Conservation (phyloP, 30 jellyfish, hydroid and myxozoan genomes). For the Aurelia sp. region DNA sequence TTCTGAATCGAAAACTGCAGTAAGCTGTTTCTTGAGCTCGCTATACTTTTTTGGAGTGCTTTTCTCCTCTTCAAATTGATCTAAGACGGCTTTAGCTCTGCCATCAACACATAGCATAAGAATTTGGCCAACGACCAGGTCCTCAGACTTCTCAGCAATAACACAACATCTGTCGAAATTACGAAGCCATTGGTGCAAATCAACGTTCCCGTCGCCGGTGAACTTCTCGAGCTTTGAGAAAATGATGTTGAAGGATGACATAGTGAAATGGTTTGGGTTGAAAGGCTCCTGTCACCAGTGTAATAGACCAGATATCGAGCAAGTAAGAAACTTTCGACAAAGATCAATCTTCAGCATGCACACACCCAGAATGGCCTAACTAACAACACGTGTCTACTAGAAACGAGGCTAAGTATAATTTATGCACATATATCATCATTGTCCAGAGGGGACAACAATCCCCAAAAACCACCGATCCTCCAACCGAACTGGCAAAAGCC, state of each 20-base stretch:
- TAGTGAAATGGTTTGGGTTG: background rate
- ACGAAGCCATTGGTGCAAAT: conserved; percentile 20
- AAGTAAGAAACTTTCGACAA: background rate
- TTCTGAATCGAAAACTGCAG: conserved; percentile 30
- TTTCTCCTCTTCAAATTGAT: conserved; percentile 34
- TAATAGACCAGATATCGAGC: background rate
- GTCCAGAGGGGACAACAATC: too few relatives aligned
- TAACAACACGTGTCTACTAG: too few relatives aligned
- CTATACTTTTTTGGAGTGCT: conserved; percentile 26
- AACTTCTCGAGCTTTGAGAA: too few relatives aligned
- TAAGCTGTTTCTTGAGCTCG: conserved; percentile 37
- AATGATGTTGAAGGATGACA: too few relatives aligned
- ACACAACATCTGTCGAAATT: conserved; percentile 42
- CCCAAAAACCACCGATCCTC: too few relatives aligned
- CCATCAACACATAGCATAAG: conserved; percentile 54
- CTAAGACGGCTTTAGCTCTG: conserved; percentile 45
- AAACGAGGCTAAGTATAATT: too few relatives aligned
- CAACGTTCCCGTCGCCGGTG: too few relatives aligned
- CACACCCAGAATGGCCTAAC: too few relatives aligned
- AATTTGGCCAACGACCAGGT: conserved; percentile 46
- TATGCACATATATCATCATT: too few relatives aligned
- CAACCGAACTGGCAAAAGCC: too few relatives aligned
- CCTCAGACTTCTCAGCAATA: conserved; percentile 20
- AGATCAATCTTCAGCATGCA: too few relatives aligned
- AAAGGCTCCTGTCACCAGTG: conserved; percentile 13